phyloP scores from a whole-genome alignment of 2,888 invertebrate genomes.

The Ophion costatus region DNA sequence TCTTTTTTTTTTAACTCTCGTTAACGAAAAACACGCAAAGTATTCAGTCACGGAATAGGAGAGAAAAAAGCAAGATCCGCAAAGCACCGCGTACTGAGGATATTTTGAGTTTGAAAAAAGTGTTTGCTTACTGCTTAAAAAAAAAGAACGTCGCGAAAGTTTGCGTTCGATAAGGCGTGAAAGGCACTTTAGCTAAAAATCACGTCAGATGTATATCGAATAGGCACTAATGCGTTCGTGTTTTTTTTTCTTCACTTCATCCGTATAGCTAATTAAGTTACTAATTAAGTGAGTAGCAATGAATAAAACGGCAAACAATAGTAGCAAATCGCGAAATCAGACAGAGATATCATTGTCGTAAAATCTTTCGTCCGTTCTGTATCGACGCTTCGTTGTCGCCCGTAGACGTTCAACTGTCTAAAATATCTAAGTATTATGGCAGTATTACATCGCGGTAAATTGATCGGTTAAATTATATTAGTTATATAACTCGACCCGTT shows the following conservation, averaged over 20 bases:
- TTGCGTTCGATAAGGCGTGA: constrained; percentile 52
- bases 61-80: constrained; percentile 44
- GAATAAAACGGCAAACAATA: constrained; percentile 61
- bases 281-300: constrained; percentile 61
- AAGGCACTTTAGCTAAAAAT: constrained; percentile 70
- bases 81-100: constrained; percentile 18
- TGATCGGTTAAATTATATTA: constrained; percentile 64
- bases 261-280: constrained; percentile 60
- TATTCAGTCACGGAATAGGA: constrained; percentile 30
- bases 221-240: constrained; percentile 52
- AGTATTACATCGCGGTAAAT: constrained; percentile 72
- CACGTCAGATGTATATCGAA: constrained; percentile 51
- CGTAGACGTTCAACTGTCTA: constrained; percentile 35
- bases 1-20: neutral
- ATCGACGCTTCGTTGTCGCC: constrained; percentile 21
- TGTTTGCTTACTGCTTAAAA: constrained; percentile 18
- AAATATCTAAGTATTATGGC: constrained; percentile 79
- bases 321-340: constrained; percentile 58
- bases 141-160: constrained; percentile 42
- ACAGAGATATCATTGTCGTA: constrained; percentile 22
- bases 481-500: constrained; percentile 56
- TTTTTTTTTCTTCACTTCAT: constrained; percentile 28
- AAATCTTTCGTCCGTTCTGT: constrained; percentile 52
- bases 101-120: neutral
- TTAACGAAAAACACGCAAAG: neutral